A percentile compares a stretch with the other conserved stretches of the same genome.
phyloP scores from a whole-genome alignment of 2,888 invertebrate species.

The Pedicia rivosa region DNA sequence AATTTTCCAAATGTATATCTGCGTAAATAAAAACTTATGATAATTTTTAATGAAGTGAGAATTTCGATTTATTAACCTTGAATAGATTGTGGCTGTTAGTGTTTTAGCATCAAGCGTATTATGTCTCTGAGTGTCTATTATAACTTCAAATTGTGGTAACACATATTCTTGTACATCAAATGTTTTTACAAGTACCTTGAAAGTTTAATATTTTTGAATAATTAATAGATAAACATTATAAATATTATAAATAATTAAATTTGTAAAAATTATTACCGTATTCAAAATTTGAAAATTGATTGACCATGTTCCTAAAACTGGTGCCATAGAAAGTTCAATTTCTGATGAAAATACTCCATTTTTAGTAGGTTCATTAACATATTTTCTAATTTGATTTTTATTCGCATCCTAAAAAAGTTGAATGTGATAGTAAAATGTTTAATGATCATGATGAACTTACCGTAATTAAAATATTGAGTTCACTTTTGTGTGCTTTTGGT shows the following conservation, averaged over 20 bases:
- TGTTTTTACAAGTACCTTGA: too few species aligned
- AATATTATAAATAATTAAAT: too few species aligned
- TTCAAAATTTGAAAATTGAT: conserved; percentile 59
- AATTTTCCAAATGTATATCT: conserved; percentile 75
- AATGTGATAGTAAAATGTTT: too few species aligned
- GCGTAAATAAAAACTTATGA: too few species aligned
- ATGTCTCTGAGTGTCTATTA: conserved; percentile 66
- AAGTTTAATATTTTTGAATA: too few species aligned
- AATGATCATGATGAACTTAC: background rate
- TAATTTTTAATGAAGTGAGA: too few species aligned
- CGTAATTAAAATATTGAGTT: too few species aligned
- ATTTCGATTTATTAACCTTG: conserved; percentile 65
- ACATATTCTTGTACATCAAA: conserved; percentile 78
- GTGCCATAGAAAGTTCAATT: conserved; percentile 60
- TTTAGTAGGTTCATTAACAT: conserved; percentile 46
- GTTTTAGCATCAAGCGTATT: conserved; percentile 67
- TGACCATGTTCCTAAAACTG: conserved; percentile 78
- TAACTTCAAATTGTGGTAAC: conserved; percentile 83
- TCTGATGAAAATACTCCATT: conserved; percentile 64
- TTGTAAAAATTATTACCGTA: too few species aligned
- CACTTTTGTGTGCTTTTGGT: too few species aligned
- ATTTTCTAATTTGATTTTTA: conserved; percentile 69
- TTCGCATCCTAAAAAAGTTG: conserved; percentile 43
- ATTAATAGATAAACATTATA: too few species aligned
- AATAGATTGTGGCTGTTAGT: too few species aligned